Percentiles rank a stretch among this genome's conserved stretches.
Conservation (phyloP, 2,113 vertebrate species). For the Vombatus ursinus region DNA sequence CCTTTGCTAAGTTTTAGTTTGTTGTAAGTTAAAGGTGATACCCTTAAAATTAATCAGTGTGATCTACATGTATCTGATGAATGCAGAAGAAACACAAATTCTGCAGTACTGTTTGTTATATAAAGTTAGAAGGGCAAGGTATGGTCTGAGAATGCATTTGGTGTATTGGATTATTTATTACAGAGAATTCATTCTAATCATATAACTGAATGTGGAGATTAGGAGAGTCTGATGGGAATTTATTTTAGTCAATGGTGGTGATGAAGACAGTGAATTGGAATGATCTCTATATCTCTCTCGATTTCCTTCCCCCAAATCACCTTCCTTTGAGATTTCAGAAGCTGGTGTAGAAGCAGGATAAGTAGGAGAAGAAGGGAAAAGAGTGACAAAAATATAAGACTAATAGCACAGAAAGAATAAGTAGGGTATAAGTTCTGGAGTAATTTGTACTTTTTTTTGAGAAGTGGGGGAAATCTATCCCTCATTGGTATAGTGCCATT, state of each 20-base stretch:
- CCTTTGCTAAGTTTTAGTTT: background rate
- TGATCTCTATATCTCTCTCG: too few relatives aligned
- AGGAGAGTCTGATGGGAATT: constrained; percentile 15
- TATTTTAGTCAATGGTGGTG: background rate
- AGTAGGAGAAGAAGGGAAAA: too few relatives aligned
- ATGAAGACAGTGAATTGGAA: background rate
- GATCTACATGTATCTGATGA: background rate
- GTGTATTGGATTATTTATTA: constrained; percentile 1
- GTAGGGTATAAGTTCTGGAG: too few relatives aligned
- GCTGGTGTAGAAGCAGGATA: too few relatives aligned
- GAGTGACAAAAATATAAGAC: too few relatives aligned
- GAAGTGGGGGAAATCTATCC: too few relatives aligned
- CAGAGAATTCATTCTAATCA: background rate
- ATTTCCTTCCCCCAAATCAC: too few relatives aligned
- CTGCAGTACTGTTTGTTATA: background rate
- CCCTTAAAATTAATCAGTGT: background rate
- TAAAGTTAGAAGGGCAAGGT: too few relatives aligned
- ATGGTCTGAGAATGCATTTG: background rate
- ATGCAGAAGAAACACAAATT: background rate
- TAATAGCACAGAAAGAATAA: too few relatives aligned
- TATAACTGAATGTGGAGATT: constrained; percentile 14
- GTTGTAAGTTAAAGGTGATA: background rate
- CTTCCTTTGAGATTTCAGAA: too few relatives aligned
- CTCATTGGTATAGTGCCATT: too few relatives aligned
- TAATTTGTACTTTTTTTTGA: too few relatives aligned